These are phyloP conservation scores for Steinernema hermaphroditum DNA, from an alignment of 2,888 invertebrate species.

Conservation along the genomic window DNA sequence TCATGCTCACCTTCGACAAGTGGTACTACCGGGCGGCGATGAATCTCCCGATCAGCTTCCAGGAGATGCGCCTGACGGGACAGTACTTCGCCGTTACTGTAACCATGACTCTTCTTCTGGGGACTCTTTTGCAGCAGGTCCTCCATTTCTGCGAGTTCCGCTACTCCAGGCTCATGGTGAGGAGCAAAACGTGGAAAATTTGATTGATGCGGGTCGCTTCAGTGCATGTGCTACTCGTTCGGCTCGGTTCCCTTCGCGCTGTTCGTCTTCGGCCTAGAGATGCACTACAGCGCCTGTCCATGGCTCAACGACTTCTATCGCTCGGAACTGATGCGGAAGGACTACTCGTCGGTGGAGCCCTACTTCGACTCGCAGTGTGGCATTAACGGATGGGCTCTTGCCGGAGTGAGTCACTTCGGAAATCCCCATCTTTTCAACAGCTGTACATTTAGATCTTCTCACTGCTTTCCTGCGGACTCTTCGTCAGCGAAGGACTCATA, in stretches of 20 bases:
- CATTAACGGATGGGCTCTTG: slow-evolving; percentile 64
- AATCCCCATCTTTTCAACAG: not conserved
- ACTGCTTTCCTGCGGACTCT: slow-evolving; percentile 60
- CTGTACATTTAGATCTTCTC: slow-evolving; percentile 56
- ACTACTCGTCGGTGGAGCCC: slow-evolving; percentile 39
- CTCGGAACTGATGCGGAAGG: slow-evolving; percentile 38
- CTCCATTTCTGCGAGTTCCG: slow-evolving; percentile 52
- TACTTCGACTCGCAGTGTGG: slow-evolving; percentile 59
- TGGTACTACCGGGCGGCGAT: slow-evolving; percentile 50
- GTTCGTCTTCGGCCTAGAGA: slow-evolving; percentile 63
- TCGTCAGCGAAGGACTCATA: slow-evolving; percentile 62
- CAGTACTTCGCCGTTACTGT: slow-evolving; percentile 49
- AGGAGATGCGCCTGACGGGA: slow-evolving; percentile 54
- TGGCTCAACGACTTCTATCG: slow-evolving; percentile 61
- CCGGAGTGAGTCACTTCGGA: slow-evolving; percentile 57
- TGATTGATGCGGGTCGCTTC: slow-evolving; percentile 37
- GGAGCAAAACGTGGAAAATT: slow-evolving; percentile 11
- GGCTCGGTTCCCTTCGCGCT: slow-evolving; percentile 61
- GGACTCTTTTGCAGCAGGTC: slow-evolving; percentile 53
- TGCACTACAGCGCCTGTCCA: slow-evolving; percentile 65
- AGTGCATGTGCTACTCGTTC: slow-evolving; percentile 62
- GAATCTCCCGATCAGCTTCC: slow-evolving; percentile 55
- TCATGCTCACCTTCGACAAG: slow-evolving; percentile 60
- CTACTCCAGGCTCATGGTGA: slow-evolving; percentile 56
- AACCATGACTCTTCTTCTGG: slow-evolving; percentile 45